These are phyloP conservation scores for Lysandra bellargus DNA, from an alignment of 2,888 invertebrate species.

Conservation along the genomic window DNA sequence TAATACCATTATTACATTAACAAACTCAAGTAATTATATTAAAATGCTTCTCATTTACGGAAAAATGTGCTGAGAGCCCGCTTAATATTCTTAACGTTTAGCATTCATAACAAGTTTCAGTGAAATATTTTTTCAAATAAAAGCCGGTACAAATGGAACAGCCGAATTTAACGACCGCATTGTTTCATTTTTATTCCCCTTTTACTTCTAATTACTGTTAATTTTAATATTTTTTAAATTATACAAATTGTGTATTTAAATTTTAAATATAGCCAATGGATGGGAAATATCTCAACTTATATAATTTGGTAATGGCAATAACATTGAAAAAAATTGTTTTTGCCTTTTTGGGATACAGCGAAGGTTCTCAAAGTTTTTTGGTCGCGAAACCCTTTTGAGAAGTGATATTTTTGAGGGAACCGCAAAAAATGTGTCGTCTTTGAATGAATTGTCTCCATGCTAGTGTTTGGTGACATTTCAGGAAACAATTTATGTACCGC, in stretches of 20 bases:
- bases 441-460: too few relatives aligned
- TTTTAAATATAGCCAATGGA: too few relatives aligned
- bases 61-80: not conserved
- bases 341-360: too few relatives aligned
- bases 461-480: too few relatives aligned
- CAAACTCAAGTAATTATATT: not conserved
- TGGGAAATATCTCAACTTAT: too few relatives aligned
- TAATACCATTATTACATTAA: not conserved
- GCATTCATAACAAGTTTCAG: not conserved
- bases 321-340: too few relatives aligned
- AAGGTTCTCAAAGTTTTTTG: too few relatives aligned
- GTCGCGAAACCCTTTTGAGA: too few relatives aligned
- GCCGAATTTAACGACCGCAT: slow-evolving; percentile 2
- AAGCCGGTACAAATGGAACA: not conserved
- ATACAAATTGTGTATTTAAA: not conserved
- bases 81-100: slow-evolving; percentile 8
- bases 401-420: too few relatives aligned
- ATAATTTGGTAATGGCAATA: too few relatives aligned
- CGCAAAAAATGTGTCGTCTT: too few relatives aligned
- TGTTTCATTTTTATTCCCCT: slow-evolving; percentile 3
- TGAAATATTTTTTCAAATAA: not conserved
- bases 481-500: too few relatives aligned
- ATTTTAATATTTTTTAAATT: not conserved
- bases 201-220: not conserved
- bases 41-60: not conserved